Evolutionary conservation across 2,797 vertebrate species (phyloP), one percentile per base, ranked within the genome.

Genomic region (Rhadinocentrus ornatus): DNA sequence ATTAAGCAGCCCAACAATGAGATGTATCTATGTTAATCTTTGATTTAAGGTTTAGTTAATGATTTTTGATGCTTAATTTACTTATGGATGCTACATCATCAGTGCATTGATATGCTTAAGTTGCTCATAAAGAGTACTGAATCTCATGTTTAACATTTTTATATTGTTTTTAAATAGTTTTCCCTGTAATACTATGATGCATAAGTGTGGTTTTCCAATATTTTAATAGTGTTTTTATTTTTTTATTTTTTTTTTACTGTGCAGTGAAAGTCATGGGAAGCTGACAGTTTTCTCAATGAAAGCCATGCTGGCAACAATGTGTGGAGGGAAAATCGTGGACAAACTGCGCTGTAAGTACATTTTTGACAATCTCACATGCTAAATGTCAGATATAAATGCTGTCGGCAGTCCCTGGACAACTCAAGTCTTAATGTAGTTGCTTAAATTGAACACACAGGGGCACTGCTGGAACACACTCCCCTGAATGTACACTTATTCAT

Each of bases 261-360:
- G n/a, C 95, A 99, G 98, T 46, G 98, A 99, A 91, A 97, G 96
- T 84, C 97, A 94, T 0, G 98, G 97, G 76, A 99, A 98, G 91
- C 89, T 99, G 89, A 98, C 98, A 0, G 97, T 99, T 24, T 99
- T 99, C 90, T 98, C 97, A 0, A 96, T 98, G 93, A 99, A 99
- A 90, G 93, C 96, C 22, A 97, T 99, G 96, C 90, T 99, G 83
- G 95, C 97, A 18, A 97, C 97, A 8, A 98, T 98, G 97, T 98
- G 97, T 66, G 97, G 98, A 22, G 98, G 98, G 3, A 99, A 99
- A 84, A 97, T 99, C 66, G 95, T 98, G 90, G 98, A 99, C 94
- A 99, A 99, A 83, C 91, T 99, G 15, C 93, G 97, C 78, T 99
- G 98, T 93, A 32, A 89, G 87, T 89, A 13, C n/a, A 66, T 11